A percentile compares a stretch with the other conserved stretches of the same genome.
Conservation (phyloP, 2,888 invertebrate genomes). For the Chloroclystis v-ata region DNA sequence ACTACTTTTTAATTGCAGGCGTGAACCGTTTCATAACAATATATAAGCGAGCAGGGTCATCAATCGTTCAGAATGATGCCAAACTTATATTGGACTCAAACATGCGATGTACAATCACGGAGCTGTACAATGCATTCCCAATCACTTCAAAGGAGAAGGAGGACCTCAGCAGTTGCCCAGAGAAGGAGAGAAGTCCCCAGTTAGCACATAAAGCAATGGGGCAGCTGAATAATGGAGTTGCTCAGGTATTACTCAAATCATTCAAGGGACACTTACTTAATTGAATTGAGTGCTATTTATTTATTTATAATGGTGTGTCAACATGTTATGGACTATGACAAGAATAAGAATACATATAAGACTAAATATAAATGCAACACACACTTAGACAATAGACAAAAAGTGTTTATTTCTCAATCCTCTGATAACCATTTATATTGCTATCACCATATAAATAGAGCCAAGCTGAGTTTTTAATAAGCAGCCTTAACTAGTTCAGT, state of each 20-base stretch:
- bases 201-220: slow-evolving; percentile 79
- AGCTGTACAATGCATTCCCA: slow-evolving; percentile 81
- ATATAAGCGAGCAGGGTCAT: slow-evolving; percentile 82
- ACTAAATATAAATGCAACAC: too few species aligned
- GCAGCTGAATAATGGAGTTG: slow-evolving; percentile 82
- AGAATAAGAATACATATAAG: too few species aligned
- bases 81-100: slow-evolving; percentile 80
- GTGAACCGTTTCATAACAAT: slow-evolving; percentile 83
- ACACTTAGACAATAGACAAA: too few species aligned
- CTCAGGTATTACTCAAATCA: slow-evolving; percentile 62
- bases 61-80: slow-evolving; percentile 82
- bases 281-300: too few species aligned
- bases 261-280: too few species aligned
- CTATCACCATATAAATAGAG: too few species aligned
- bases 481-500: too few species aligned
- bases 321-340: too few species aligned
- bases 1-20: slow-evolving; percentile 64
- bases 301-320: too few species aligned
- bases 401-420: too few species aligned
- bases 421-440: too few species aligned
- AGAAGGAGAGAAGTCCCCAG: slow-evolving; percentile 80
- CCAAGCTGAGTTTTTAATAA: too few species aligned
- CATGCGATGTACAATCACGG: slow-evolving; percentile 80
- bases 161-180: slow-evolving; percentile 82
- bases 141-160: slow-evolving; percentile 83